Percentiles rank a stretch among this genome's conserved stretches.
Conservation (phyloP, 1,140 invertebrate species). For the Saccostrea glomerata region DNA sequence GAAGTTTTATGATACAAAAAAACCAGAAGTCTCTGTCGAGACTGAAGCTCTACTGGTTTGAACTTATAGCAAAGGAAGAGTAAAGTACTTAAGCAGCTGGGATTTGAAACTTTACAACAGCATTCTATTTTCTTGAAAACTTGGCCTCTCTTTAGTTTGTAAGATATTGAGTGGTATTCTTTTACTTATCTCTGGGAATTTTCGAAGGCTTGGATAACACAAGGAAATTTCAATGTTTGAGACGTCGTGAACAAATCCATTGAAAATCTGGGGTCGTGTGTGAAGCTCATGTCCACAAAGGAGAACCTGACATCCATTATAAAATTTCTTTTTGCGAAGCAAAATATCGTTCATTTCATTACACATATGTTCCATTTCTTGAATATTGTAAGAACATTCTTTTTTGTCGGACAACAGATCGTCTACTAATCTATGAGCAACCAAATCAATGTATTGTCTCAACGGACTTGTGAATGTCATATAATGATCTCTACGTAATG, state of each 20-base stretch:
- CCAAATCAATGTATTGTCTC: slow-evolving; percentile 91
- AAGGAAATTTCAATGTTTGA: slow-evolving; percentile 52
- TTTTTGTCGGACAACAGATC: slow-evolving; percentile 83
- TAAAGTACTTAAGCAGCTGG: too few species aligned
- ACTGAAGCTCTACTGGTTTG: too few species aligned
- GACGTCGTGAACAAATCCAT: slow-evolving; percentile 53
- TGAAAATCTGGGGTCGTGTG: slow-evolving; percentile 50
- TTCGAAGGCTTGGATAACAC: slow-evolving; percentile 53
- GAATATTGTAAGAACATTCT: slow-evolving; percentile 53
- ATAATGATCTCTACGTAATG: background rate
- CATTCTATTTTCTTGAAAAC: slow-evolving; percentile 43
- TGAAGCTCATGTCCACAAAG: slow-evolving; percentile 49
- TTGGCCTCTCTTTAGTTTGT: slow-evolving; percentile 57
- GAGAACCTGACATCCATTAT: slow-evolving; percentile 53
- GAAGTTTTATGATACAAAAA: too few species aligned
- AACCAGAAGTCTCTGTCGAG: too few species aligned
- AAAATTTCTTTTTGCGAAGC: slow-evolving; percentile 57
- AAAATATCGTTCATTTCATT: slow-evolving; percentile 55
- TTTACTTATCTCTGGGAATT: slow-evolving; percentile 39
- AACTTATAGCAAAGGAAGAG: too few species aligned
- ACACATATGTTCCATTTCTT: slow-evolving; percentile 64
- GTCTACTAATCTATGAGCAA: slow-evolving; percentile 88
- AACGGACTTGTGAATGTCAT: slow-evolving; percentile 94
- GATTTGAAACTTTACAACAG: too few species aligned
- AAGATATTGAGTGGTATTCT: slow-evolving; percentile 61